Conservation (phyloP, 2,888 invertebrate species). For the Bellardia pandia region DNA sequence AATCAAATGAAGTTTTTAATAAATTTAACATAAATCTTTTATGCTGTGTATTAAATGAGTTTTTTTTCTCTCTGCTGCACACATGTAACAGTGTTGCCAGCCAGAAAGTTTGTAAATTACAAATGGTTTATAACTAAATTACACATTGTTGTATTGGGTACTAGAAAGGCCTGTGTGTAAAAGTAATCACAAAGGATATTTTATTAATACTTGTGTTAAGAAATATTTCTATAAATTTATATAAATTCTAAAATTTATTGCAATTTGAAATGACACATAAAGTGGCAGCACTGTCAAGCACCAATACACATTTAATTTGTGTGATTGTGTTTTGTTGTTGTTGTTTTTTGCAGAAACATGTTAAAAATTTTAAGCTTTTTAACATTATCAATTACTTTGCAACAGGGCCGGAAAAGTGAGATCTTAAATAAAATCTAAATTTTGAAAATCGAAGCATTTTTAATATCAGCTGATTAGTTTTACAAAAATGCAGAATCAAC, state of each 20-base stretch:
- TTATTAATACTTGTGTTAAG: too few species aligned
- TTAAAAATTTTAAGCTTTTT: constrained; percentile 76
- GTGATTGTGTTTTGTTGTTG: constrained; percentile 2
- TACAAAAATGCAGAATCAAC: too few species aligned
- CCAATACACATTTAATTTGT: constrained; percentile 12
- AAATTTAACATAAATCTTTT: constrained; percentile 1
- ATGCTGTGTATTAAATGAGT: not conserved
- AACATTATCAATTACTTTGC: constrained; percentile 78
- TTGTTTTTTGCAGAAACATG: constrained; percentile 18
- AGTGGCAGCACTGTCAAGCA: not conserved
- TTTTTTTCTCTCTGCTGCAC: not conserved
- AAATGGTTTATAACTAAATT: too few species aligned
- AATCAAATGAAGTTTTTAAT: constrained; percentile 1
- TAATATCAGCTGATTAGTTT: too few species aligned
- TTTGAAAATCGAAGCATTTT: too few species aligned
- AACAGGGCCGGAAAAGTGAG: constrained; percentile 1
- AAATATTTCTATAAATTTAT: too few species aligned
- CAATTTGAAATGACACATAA: too few species aligned
- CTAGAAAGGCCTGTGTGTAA: too few species aligned
- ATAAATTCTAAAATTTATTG: too few species aligned
- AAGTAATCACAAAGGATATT: too few species aligned
- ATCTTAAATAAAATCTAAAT: too few species aligned
- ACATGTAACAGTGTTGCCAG: not conserved
- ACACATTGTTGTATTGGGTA: not conserved
- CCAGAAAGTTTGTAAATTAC: too few species aligned